Evolutionary conservation across 1,140 invertebrate genomes (phyloP), one percentile per base, ranked within the genome.

Genomic region (Drosophila lowei): DNA sequence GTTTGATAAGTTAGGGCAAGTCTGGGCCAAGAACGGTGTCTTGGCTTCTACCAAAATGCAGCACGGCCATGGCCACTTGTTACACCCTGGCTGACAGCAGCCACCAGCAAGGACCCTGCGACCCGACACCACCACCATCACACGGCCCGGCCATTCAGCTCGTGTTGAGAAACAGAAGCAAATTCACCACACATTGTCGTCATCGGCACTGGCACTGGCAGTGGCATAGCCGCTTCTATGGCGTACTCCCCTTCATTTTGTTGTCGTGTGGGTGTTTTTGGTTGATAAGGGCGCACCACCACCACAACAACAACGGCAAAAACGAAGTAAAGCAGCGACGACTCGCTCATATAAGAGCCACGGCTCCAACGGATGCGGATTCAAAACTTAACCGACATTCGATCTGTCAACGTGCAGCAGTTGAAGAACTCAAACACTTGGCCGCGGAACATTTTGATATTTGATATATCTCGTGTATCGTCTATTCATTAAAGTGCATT

Each of bases 341-440:
- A 18, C 55, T 47, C 23, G 55, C 70, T 49, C 66, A 81, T 90
- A 90, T 90, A 90, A 90, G 80, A 79, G 67, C 72, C 73, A 71
- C 54, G 46, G 75, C 48, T 43, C 50, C 79, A 58, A 44, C 63
- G 73, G 67, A 72, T 79, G 52, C 73, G 68, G 53, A 76, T 89
- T 90, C 89, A 90, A 90, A 90, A 90, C 66, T 77, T 89, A 89
- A 78, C 76, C 89, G 89, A 90, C 89, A 89, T 80, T 80, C 80
- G 81, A 89, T 85, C 89, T 84, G 89, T 90, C 73, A 89, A 86
- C 88, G 70, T 89, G 84, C 60, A 56, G 56, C 18, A 61, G 60
- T 57, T 11, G 11, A 13, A 52, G 13, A 47, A 23, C 18, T 49
- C 28, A 21, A 42, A 8, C 15, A 48, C 23, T 47, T 30, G 44